These are phyloP conservation scores for Mylabris phalerata DNA, from an alignment of 1,140 invertebrate species.

Conservation along the genomic window DNA sequence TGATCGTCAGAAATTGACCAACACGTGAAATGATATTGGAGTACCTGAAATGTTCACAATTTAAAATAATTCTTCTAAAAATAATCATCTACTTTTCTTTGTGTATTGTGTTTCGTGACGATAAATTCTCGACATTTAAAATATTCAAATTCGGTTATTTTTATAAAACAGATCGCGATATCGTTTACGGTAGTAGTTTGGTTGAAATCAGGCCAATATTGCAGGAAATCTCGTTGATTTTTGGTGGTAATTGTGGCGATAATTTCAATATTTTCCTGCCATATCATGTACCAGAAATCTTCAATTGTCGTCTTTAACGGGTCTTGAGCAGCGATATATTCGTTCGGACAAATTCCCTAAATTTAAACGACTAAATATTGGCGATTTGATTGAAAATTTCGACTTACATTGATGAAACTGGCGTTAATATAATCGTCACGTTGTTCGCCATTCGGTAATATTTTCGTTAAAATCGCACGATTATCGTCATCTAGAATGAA, in stretches of 20 bases:
- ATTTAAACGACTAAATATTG: neutral
- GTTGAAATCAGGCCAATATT: constrained; percentile 53
- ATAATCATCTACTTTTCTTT: no score
- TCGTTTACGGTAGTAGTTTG: no score
- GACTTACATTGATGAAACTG: constrained; percentile 20
- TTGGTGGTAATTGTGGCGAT: constrained; percentile 59
- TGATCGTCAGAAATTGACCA: no score
- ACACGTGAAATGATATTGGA: no score
- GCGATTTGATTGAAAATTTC: neutral
- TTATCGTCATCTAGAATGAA: no score
- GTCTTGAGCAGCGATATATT: constrained; percentile 73
- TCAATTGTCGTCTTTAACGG: constrained; percentile 61
- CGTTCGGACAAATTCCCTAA: constrained; percentile 55
- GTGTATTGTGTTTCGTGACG: constrained; percentile 18
- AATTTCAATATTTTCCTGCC: constrained; percentile 59
- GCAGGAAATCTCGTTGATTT: constrained; percentile 36
- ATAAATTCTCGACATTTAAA: constrained; percentile 39
- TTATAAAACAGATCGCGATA: constrained; percentile 17
- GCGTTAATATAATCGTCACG: constrained; percentile 19
- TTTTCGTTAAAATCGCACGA: no score
- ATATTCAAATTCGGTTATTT: constrained; percentile 39
- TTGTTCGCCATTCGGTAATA: no score
- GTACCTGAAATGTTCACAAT: no score
- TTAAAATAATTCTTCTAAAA: no score
- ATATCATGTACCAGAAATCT: constrained; percentile 76